Evolutionary conservation across 2,113 vertebrate genomes (phyloP).

Genomic region (Callocephalon fimbriatum): DNA sequence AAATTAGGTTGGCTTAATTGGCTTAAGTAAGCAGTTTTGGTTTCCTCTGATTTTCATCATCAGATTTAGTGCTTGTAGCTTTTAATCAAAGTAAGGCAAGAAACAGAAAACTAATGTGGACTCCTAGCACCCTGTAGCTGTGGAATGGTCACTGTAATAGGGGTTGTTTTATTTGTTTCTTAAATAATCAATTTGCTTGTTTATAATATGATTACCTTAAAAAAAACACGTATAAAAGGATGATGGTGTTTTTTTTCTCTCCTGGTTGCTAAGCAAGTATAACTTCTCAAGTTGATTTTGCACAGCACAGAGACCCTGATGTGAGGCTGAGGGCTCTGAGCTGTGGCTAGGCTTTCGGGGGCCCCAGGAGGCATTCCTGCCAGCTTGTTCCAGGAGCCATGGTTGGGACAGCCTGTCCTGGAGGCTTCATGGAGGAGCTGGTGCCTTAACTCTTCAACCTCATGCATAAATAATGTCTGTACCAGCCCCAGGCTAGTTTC

Average conservation of each 20-base stretch:
- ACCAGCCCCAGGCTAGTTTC: not conserved
- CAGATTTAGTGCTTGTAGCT: not conserved
- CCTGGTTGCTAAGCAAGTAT: not conserved
- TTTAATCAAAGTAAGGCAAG: not conserved
- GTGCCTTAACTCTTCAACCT: not conserved
- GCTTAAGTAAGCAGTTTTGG: not conserved
- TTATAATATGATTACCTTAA: not conserved
- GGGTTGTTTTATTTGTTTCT: not conserved
- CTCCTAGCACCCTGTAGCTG: not conserved
- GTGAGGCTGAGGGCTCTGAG: not conserved
- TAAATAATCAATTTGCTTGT: not conserved
- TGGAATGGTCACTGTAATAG: not conserved
- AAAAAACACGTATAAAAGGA: not conserved
- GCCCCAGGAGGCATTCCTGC: rapidly evolving
- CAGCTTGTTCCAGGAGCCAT: rapidly evolving
- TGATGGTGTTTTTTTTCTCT: not conserved
- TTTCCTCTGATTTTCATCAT: not conserved
- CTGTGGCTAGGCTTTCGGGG: not conserved
- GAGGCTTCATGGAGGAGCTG: not conserved
- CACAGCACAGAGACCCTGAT: not conserved
- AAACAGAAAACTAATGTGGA: not conserved
- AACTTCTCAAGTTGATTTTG: not conserved
- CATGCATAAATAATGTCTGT: not conserved
- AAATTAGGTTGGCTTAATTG: not conserved
- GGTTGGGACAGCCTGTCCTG: not conserved